These are phyloP conservation scores for Molanna angustata DNA, from an alignment of 2,888 invertebrate species.

Conservation along the genomic window DNA sequence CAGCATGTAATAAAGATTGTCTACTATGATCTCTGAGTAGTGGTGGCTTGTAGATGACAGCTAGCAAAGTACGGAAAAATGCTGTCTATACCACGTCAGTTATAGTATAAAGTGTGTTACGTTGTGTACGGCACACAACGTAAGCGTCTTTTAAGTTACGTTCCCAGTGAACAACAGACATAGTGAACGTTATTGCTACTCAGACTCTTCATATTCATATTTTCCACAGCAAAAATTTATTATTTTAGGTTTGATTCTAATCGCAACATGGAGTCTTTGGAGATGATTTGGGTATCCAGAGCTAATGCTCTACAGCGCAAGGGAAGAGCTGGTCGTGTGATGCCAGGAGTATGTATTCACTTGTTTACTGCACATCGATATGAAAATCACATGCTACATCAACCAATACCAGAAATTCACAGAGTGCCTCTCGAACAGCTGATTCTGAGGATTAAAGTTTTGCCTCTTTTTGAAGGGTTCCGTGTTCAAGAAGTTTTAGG, in stretches of 20 bases:
- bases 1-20: too few relatives aligned
- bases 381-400: conserved; percentile 62
- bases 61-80: too few relatives aligned
- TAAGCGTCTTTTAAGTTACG: too few relatives aligned
- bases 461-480: conserved; percentile 52
- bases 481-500: conserved; percentile 55
- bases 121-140: too few relatives aligned
- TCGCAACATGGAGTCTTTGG: conserved; percentile 83
- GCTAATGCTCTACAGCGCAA: conserved; percentile 88
- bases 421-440: conserved; percentile 84
- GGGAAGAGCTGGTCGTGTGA: conserved; percentile 89
- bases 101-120: too few relatives aligned
- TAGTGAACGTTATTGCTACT: too few relatives aligned
- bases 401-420: conserved; percentile 87
- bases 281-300: conserved; percentile 84
- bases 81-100: too few relatives aligned
- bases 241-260: conserved; percentile 69
- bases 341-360: conserved; percentile 84
- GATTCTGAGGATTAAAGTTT: conserved; percentile 70
- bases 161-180: too few relatives aligned
- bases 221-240: too few relatives aligned
- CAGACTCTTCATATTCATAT: too few relatives aligned
- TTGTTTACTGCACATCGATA: conserved; percentile 76
- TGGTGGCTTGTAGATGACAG: too few relatives aligned
- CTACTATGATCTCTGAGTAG: too few relatives aligned